phyloP scores from a whole-genome alignment of 1,140 invertebrate genomes.

The Stenopsyche tienmushanensis region DNA sequence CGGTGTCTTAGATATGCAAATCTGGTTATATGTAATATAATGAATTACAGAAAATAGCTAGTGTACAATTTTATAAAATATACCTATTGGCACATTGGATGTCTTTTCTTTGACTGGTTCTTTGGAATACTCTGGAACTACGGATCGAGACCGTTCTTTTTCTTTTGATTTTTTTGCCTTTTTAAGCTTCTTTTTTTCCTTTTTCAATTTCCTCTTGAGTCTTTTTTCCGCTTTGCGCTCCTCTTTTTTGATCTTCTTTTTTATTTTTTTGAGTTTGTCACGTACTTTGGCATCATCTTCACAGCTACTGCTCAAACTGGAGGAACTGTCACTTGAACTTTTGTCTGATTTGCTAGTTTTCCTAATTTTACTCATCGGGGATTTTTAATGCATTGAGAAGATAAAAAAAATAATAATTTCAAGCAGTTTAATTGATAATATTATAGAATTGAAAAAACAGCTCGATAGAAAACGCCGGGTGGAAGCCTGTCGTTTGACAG shows the following conservation, averaged over 20 bases:
- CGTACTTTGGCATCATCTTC: conserved; percentile 29
- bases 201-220: conserved; percentile 53
- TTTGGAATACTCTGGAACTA: too few species aligned
- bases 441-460: neutral
- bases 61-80: too few species aligned
- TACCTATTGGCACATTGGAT: conserved; percentile 22
- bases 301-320: conserved; percentile 3
- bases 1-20: too few species aligned
- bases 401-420: neutral
- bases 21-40: too few species aligned
- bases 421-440: neutral
- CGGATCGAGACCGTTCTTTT: conserved; percentile 42
- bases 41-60: too few species aligned
- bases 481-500: too few species aligned
- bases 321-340: neutral
- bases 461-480: too few species aligned
- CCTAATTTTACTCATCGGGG: neutral
- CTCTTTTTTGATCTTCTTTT: conserved; percentile 54
- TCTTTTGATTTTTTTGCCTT: conserved; percentile 46
- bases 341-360: neutral
- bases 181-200: conserved; percentile 49
- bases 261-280: conserved; percentile 52
- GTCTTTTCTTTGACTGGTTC: conserved; percentile 14
- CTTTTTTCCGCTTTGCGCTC: conserved; percentile 51
- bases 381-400: neutral